Conservation (phyloP, 2,797 vertebrate species). For the Sebastes kiyomatsui region DNA sequence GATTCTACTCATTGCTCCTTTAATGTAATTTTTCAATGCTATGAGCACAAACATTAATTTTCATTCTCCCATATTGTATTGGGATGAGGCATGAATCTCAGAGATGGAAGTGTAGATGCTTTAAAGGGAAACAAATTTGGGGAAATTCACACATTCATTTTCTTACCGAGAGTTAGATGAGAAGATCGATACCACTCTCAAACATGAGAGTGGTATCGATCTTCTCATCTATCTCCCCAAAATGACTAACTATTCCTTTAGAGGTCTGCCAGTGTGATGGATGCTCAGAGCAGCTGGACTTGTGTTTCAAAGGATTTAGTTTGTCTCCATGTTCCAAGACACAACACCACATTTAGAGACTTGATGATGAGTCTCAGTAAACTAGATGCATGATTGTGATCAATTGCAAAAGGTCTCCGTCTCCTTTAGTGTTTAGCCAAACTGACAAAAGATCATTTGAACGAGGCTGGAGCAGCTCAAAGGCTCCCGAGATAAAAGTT, state of each 20-base stretch:
- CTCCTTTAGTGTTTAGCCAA: constrained; percentile 4
- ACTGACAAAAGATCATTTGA: neutral
- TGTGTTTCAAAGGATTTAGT: neutral
- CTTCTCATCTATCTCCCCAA: neutral
- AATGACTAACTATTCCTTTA: neutral
- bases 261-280: neutral
- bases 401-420: neutral
- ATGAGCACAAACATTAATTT: too few species aligned
- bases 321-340: neutral
- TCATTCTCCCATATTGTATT: too few species aligned
- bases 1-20: too few species aligned
- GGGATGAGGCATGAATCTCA: too few species aligned
- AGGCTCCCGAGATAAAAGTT: constrained; percentile 23
- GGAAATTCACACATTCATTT: too few species aligned
- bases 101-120: too few species aligned
- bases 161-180: too few species aligned
- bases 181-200: too few species aligned
- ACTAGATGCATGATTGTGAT: neutral
- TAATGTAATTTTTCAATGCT: too few species aligned
- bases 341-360: neutral
- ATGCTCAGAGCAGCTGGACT: neutral
- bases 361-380: neutral
- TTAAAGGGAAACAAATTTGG: too few species aligned
- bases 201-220: too few species aligned
- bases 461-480: neutral